These are phyloP conservation scores for Microctenopoma steveboyesi DNA, from an alignment of 2,797 vertebrate genomes.

Conservation along the genomic window DNA sequence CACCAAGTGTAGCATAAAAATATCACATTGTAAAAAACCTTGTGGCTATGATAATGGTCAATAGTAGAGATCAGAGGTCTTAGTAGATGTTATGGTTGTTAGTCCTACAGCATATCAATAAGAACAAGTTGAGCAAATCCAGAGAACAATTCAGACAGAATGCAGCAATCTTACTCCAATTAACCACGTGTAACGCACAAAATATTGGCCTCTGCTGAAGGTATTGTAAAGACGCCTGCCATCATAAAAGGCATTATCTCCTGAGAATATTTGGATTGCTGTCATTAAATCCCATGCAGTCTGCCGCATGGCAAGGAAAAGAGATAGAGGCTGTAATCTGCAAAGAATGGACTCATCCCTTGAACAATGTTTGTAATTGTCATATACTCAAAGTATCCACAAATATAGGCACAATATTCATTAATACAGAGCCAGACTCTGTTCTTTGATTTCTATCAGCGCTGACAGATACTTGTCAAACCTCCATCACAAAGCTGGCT, in stretches of 20 bases:
- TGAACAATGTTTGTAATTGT: constrained; percentile 45
- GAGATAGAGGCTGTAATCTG: constrained; percentile 63
- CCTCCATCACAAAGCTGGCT: constrained; percentile 11
- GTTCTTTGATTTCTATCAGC: constrained; percentile 23
- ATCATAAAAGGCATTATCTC: constrained; percentile 57
- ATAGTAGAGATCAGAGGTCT: constrained; percentile 83
- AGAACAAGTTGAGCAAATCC: constrained; percentile 75
- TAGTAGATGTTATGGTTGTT: constrained; percentile 75
- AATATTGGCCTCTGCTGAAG: constrained; percentile 46
- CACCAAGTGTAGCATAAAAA: constrained; percentile 79
- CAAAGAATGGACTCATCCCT: constrained; percentile 45
- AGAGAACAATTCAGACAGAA: constrained; percentile 66
- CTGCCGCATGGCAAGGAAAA: constrained; percentile 55
- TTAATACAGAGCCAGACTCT: constrained; percentile 35
- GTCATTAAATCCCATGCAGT: constrained; percentile 65
- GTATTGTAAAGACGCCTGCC: constrained; percentile 37
- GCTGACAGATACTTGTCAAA: constrained; percentile 29
- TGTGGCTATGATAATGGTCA: constrained; percentile 82
- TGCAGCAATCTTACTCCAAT: constrained; percentile 55
- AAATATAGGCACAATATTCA: constrained; percentile 35
- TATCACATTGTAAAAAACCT: constrained; percentile 76
- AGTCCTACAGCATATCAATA: constrained; percentile 78
- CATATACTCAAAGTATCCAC: constrained; percentile 18
- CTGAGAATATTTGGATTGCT: constrained; percentile 57
- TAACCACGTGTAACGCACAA: constrained; percentile 49